Base-by-base conservation (phyloP, 1,140 invertebrate genomes). In the Dufourea novaeangliae region DNA sequence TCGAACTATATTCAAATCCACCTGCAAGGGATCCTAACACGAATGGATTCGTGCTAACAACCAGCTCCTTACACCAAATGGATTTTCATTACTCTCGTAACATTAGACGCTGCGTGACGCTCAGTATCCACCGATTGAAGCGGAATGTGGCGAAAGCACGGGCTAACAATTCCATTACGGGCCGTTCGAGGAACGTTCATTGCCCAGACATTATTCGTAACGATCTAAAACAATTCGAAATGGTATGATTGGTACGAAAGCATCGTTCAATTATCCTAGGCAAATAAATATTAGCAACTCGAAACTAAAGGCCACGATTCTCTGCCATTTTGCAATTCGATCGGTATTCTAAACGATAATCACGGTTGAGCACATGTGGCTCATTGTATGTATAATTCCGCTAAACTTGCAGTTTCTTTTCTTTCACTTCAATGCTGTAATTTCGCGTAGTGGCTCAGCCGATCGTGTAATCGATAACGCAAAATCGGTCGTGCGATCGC, bases 191-290 rank as follows among this genome's bases (percentile, higher is more conserved):
- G 63, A 66, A 46, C 66, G 32, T 69, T 56, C 39, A n/a, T n/a
- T n/a, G n/a, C 66, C 66, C 22, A 69, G 66, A 56, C 34, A 54
- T 69, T 54, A 69, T 56, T 69, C n/a, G 50, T 56, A 32, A 54
- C 66, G 66, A 56, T 17, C 22, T 22, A 37, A 56, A 32, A 17
- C 50, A 20, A 37, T 66, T 52, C 32, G 46, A 69, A 69, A 25
- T 52, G 27, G 50, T 22, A 56, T 8, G 25, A 12, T 17, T 20
- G 50, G 32, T 39, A 29, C 54, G 20, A 5, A 56, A 22, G 22
- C n/a, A 32, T 32, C 32, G 41, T 22, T 0, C 22, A 25, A 39
- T 17, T 22, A 25, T 20, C 66, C 25, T 20, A 6, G 11, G 25
- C 5, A 11, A 22, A 54, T 37, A 25, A 20, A 14, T 34, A 7